Conservation (phyloP, 2,888 invertebrate species). For the Ferdinandea cuprea region DNA sequence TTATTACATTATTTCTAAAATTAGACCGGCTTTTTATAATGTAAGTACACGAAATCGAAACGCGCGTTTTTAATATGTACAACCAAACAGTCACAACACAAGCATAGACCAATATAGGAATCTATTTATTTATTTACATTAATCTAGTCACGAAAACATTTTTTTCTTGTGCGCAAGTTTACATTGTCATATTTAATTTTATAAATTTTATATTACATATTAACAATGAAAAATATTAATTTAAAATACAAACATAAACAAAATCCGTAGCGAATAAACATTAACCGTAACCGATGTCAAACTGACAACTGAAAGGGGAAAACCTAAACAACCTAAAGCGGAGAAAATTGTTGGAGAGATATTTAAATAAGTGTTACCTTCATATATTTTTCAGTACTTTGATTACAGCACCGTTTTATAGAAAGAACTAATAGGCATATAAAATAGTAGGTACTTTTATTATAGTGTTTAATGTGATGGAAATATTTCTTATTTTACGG, state of each 20-base stretch:
- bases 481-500: no score
- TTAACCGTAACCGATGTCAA: conserved; percentile 69
- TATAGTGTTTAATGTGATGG: no score
- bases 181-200: no score
- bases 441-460: no score
- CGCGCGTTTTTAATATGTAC: conserved; percentile 60
- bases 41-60: conserved; percentile 26
- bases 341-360: neutral
- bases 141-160: neutral
- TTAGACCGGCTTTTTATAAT: conserved; percentile 53
- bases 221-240: no score
- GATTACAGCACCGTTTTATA: no score
- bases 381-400: neutral
- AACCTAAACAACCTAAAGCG: conserved; percentile 10
- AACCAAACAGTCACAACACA: conserved; percentile 55
- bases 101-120: conserved; percentile 25
- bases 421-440: no score
- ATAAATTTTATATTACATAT: no score
- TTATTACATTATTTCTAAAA: conserved; percentile 67
- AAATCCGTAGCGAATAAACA: conserved; percentile 39
- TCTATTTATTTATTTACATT: no score
- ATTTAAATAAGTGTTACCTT: neutral
- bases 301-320: conserved; percentile 74
- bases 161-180: conserved; percentile 1
- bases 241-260: conserved; percentile 26